These are phyloP conservation scores for Vidua macroura DNA, from an alignment of 2,113 vertebrate species.

Conservation along the genomic window DNA sequence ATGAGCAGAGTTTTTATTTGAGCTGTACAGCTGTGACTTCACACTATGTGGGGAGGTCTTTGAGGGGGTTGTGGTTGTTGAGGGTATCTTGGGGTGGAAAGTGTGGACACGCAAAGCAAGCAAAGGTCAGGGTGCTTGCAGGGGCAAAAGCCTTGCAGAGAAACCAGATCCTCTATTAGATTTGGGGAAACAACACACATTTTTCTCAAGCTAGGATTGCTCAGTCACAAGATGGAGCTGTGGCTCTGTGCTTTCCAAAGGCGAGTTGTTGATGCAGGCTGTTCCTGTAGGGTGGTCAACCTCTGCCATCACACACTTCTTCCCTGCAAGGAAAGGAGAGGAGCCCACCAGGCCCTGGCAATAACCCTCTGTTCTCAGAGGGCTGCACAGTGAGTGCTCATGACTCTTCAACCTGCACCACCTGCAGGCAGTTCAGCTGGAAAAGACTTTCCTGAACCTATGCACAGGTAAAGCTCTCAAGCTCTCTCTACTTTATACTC, in stretches of 20 bases:
- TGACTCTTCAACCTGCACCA: background rate
- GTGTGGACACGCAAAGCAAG: accelerated
- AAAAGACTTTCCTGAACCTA: background rate
- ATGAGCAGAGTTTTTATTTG: background rate
- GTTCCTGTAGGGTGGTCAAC: background rate
- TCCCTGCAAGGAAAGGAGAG: background rate
- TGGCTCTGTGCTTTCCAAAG: background rate
- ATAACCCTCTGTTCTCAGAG: background rate
- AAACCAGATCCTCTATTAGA: background rate
- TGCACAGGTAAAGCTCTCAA: background rate
- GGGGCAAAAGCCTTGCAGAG: background rate
- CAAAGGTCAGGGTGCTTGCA: background rate
- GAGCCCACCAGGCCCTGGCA: background rate
- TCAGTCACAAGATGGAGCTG: slow-evolving; percentile 24
- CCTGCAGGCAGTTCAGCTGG: background rate
- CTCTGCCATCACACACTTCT: background rate
- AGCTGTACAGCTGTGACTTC: background rate
- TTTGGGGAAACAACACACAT: accelerated
- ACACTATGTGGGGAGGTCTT: accelerated
- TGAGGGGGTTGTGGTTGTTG: background rate
- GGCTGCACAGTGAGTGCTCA: accelerated
- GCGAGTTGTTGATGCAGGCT: accelerated
- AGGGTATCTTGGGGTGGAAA: background rate
- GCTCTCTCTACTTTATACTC: background rate
- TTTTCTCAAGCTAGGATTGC: background rate